Conservation (phyloP, 2,797 vertebrate species). For the Enteromius viviparus region DNA sequence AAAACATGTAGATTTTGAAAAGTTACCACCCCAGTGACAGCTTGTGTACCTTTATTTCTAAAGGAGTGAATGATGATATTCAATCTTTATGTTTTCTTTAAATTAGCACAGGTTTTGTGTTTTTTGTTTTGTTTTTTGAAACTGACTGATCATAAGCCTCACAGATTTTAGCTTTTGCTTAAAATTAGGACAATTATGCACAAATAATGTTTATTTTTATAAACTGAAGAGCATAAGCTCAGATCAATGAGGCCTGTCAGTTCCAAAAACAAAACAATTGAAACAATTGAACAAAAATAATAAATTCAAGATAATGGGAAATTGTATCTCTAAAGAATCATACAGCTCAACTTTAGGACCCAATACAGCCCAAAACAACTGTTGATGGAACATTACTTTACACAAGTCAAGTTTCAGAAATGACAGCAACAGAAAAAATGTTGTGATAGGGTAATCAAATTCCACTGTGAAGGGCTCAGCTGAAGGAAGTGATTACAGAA, state of each 20-base stretch:
- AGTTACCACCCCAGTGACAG: no score
- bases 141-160: background rate
- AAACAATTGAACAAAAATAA: background rate
- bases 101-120: background rate
- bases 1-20: no score
- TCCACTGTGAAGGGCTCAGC: slow-evolving; percentile 5
- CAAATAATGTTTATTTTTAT: background rate
- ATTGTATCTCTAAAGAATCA: background rate
- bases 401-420: background rate
- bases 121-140: background rate
- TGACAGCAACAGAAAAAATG: slow-evolving; percentile 24
- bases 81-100: background rate
- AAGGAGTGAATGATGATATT: background rate
- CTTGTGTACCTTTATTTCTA: no score
- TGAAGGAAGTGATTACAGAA: slow-evolving; percentile 17
- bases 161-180: background rate
- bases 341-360: no score
- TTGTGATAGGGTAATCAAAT: background rate
- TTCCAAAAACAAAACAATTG: background rate
- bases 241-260: background rate
- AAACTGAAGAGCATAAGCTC: background rate
- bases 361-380: no score
- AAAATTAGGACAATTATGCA: background rate
- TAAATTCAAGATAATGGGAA: background rate
- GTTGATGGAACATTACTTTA: background rate